A percentile compares a stretch with the other conserved stretches of the same genome.
Evolutionary conservation across 2,888 invertebrate genomes (phyloP).

Genomic region (Drosophila crucigera): DNA sequence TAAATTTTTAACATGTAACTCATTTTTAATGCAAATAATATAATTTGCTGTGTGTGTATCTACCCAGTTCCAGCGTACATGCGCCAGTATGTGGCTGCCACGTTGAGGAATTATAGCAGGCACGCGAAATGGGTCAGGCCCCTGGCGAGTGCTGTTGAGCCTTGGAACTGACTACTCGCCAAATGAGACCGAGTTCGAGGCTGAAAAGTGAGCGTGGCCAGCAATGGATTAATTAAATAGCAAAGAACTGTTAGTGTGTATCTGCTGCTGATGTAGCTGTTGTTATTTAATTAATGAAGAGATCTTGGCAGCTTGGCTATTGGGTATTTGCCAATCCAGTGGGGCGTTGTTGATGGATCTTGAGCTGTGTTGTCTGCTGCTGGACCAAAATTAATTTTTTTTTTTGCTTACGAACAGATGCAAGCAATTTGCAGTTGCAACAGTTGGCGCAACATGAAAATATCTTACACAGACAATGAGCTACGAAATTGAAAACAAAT

Average conservation of each 20-base stretch:
- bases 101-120: slow-evolving; percentile 38
- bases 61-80: slow-evolving; percentile 25
- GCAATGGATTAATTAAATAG: slow-evolving; percentile 59
- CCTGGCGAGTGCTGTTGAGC: slow-evolving; percentile 17
- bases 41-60: slow-evolving; percentile 33
- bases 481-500: slow-evolving; percentile 69
- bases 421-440: slow-evolving; percentile 59
- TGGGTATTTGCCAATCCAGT: slow-evolving; percentile 13
- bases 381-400: slow-evolving; percentile 6
- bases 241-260: slow-evolving; percentile 34
- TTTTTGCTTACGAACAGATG: slow-evolving; percentile 44
- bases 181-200: slow-evolving; percentile 8
- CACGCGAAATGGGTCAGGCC: slow-evolving; percentile 73
- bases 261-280: slow-evolving; percentile 3
- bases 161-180: slow-evolving; percentile 2
- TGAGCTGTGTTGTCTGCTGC: slow-evolving; percentile 23
- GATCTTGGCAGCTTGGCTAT: slow-evolving; percentile 48
- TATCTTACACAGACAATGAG: slow-evolving; percentile 50
- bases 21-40: slow-evolving; percentile 81
- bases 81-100: slow-evolving; percentile 33
- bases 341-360: slow-evolving; percentile 36
- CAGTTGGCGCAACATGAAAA: slow-evolving; percentile 63
- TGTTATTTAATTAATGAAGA: slow-evolving; percentile 56
- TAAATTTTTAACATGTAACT: slow-evolving; percentile 79
- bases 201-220: slow-evolving; percentile 66